Conservation (phyloP, 2,113 vertebrate species). For the Rhagologus leucostigma region DNA sequence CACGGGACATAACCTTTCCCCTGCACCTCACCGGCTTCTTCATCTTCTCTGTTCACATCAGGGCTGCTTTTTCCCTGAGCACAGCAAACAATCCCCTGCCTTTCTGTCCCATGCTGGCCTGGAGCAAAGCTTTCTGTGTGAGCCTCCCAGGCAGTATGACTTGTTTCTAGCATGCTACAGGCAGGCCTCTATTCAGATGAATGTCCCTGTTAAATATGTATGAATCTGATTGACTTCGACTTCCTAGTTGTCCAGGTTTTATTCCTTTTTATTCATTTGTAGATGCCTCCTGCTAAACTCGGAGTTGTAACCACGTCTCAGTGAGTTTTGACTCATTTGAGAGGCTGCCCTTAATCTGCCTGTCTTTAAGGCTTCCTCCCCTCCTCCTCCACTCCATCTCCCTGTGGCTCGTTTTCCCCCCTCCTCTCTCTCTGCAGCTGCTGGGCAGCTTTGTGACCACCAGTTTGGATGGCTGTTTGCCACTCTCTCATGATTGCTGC, state of each 20-base stretch:
- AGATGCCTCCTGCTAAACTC: not conserved
- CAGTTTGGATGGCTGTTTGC: constrained; percentile 45
- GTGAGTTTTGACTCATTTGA: not conserved
- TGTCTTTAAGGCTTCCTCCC: not conserved
- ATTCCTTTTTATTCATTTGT: not conserved
- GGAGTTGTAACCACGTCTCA: not conserved
- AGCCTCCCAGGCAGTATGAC: not conserved
- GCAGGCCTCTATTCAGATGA: not conserved
- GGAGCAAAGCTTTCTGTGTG: not conserved
- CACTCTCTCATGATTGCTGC: constrained; percentile 51
- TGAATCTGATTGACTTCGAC: not conserved
- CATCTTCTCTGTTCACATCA: not conserved
- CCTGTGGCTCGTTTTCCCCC: not conserved
- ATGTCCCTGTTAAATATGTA: constrained; percentile 30
- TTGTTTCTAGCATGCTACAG: not conserved
- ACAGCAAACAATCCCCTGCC: not conserved
- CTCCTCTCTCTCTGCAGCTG: not conserved
- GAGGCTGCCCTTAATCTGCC: not conserved
- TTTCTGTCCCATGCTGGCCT: not conserved
- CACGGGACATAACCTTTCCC: not conserved
- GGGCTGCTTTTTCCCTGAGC: not conserved
- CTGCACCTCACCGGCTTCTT: fast-evolving
- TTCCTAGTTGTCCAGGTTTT: not conserved
- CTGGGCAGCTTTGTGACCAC: constrained; percentile 57
- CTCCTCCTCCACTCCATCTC: constrained; percentile 6